A percentile compares a stretch with the other conserved stretches of the same genome.
These are phyloP conservation scores for Eulemur rufifrons DNA, from an alignment of 2,113 vertebrate species.

Conservation along the genomic window DNA sequence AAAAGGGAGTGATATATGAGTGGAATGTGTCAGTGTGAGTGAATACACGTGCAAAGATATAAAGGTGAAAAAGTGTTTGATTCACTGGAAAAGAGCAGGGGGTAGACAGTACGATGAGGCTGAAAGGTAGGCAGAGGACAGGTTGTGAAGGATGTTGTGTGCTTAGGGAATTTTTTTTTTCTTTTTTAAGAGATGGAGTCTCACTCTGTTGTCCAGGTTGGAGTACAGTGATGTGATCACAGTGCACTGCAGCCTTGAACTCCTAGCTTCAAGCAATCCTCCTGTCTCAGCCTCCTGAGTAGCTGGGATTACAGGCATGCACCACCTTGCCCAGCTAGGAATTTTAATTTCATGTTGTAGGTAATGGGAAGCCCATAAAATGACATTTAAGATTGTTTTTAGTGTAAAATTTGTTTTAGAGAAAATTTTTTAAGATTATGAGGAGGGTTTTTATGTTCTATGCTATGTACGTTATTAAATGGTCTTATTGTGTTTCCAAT, in stretches of 20 bases:
- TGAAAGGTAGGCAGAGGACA: neutral
- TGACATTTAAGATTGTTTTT: neutral
- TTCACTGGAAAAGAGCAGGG: neutral
- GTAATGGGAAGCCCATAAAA: neutral
- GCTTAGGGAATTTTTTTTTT: neutral
- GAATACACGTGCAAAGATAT: neutral
- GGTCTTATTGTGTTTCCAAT: constrained; percentile 27
- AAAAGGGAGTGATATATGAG: neutral
- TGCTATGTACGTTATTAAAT: neutral
- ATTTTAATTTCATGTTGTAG: neutral
- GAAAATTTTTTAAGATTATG: constrained; percentile 14
- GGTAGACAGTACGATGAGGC: neutral
- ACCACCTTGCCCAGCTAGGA: too few species aligned
- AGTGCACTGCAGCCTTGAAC: too few species aligned
- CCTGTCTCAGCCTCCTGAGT: too few species aligned
- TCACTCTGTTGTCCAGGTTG: too few species aligned
- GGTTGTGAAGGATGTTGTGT: neutral
- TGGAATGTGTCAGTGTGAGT: neutral
- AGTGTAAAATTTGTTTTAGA: neutral
- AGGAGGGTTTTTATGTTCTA: neutral
- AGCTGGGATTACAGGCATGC: too few species aligned
- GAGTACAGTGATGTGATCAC: too few species aligned
- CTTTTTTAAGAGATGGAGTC: too few species aligned
- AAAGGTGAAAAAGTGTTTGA: neutral
- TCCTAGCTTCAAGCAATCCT: too few species aligned